Evolutionary conservation across 2,888 invertebrate species (phyloP).

Genomic region (Meta bourneti): DNA sequence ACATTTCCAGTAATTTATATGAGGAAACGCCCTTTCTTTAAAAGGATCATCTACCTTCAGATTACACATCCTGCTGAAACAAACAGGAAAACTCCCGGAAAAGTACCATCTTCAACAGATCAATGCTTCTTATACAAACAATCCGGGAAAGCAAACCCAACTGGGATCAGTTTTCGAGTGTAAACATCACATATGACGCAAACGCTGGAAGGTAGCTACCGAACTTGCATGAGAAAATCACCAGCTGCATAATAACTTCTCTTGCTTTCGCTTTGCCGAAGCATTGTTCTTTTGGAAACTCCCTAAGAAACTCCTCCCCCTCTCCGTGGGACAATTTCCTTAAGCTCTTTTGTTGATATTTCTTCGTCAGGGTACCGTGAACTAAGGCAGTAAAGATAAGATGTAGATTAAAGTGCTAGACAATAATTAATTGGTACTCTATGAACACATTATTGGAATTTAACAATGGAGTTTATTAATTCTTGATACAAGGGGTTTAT

Average conservation of each 20-base stretch:
- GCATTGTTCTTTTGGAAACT: background rate
- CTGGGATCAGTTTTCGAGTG: background rate
- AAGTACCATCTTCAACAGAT: background rate
- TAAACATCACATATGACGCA: background rate
- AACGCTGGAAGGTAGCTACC: no score
- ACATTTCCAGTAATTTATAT: no score
- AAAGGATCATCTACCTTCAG: background rate
- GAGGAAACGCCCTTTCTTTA: background rate
- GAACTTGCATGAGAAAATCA: constrained; percentile 10
- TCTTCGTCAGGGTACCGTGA: background rate
- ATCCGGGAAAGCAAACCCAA: background rate
- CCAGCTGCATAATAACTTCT: constrained; percentile 31
- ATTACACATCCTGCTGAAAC: background rate
- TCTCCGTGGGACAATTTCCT: background rate
- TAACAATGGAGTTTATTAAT: no score
- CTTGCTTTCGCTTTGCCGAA: background rate
- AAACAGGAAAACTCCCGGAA: background rate
- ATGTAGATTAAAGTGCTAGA: background rate
- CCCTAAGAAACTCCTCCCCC: background rate
- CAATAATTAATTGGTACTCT: background rate
- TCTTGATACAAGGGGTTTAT: no score
- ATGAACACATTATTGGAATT: background rate
- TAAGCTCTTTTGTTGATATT: background rate
- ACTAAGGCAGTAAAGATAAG: background rate
- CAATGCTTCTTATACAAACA: constrained; percentile 7